Percentiles rank a stretch among this genome's conserved stretches.
phyloP scores from a whole-genome alignment of 35 echinoderm and acorn worm genomes.

The Heliocidaris tuberculata region DNA sequence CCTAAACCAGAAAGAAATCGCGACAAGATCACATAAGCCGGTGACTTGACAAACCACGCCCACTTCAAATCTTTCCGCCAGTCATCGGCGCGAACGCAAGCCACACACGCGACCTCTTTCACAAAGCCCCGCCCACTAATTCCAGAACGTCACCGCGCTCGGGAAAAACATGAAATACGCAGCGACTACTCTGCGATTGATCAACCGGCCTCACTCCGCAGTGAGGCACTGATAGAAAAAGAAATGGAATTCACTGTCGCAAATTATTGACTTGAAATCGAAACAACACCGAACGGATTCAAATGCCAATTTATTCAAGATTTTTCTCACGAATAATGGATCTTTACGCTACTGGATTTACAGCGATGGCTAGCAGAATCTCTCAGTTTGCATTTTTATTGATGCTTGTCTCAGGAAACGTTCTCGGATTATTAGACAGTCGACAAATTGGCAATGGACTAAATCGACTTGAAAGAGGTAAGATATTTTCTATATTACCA shows the following conservation, averaged over 20 bases:
- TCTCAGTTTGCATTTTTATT: neutral
- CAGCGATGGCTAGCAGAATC: neutral
- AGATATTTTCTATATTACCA: neutral
- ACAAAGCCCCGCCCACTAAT: neutral
- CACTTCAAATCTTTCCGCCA: neutral
- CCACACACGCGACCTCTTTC: neutral
- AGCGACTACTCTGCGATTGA: neutral
- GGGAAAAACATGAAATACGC: neutral
- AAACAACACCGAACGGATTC: neutral
- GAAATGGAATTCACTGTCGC: neutral
- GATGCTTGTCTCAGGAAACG: neutral
- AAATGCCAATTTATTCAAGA: neutral
- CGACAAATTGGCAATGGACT: neutral
- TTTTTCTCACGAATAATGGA: neutral
- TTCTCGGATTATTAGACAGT: neutral
- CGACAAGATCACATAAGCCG: neutral
- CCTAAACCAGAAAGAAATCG: neutral
- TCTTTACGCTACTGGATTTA: neutral
- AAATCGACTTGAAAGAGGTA: neutral
- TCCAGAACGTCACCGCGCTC: neutral
- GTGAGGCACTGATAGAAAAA: neutral
- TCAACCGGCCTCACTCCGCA: neutral
- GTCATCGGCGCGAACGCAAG: neutral
- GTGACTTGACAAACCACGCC: neutral
- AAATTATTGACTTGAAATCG: neutral